Conservation (phyloP, 2,113 vertebrate genomes). For the Lepidothrix coronata region DNA sequence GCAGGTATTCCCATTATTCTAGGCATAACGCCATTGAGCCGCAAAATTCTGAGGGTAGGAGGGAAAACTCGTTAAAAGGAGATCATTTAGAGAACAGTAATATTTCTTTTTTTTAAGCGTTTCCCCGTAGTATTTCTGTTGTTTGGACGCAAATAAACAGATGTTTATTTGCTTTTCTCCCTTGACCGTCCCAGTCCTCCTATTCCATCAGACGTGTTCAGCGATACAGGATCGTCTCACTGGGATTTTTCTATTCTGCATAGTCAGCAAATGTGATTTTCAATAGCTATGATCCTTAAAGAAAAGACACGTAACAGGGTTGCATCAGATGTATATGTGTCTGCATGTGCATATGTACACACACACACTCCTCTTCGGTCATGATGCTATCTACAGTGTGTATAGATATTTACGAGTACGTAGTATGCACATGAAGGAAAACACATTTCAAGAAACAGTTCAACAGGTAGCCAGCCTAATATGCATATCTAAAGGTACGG, state of each 20-base stretch:
- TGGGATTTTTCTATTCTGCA: not conserved
- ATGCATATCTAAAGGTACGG: not conserved
- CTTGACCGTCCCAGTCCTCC: not conserved
- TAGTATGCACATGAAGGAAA: not conserved
- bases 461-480: constrained; percentile 16
- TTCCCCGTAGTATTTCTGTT: not conserved
- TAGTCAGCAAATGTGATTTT: not conserved
- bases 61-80: not conserved
- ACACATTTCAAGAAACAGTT: not conserved
- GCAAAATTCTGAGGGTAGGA: not conserved
- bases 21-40: not conserved
- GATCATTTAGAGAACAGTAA: not conserved
- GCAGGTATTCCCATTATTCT: constrained; percentile 22
- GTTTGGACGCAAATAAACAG: not conserved
- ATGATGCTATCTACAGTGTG: not conserved
- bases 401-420: not conserved
- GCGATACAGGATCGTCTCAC: not conserved
- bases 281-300: not conserved
- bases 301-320: not conserved
- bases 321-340: not conserved
- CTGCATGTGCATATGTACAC: not conserved
- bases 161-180: not conserved
- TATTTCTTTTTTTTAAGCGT: not conserved
- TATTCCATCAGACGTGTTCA: not conserved
- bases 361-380: not conserved